These are phyloP conservation scores for Bubo scandiacus DNA, from an alignment of 2,113 vertebrate genomes.

Conservation along the genomic window DNA sequence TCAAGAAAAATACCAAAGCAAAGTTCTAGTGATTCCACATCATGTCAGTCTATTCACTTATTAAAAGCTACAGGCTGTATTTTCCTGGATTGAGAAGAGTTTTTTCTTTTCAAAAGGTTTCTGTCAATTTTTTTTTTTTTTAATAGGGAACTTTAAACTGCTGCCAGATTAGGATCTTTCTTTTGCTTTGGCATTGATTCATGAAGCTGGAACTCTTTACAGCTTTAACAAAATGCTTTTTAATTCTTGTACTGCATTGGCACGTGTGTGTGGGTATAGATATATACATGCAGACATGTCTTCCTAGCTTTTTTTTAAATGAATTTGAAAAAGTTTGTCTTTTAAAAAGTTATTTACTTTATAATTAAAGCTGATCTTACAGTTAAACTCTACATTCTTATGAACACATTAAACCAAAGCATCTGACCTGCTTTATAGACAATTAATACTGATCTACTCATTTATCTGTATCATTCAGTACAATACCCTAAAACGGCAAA, in stretches of 20 bases:
- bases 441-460: neutral
- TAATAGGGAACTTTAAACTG: neutral
- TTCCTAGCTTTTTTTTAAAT: neutral
- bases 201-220: neutral
- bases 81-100: neutral
- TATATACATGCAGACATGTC: neutral
- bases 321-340: neutral
- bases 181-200: neutral
- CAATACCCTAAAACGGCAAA: neutral
- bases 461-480: neutral
- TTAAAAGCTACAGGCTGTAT: neutral
- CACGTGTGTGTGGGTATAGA: neutral
- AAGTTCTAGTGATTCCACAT: neutral
- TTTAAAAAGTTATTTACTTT: neutral
- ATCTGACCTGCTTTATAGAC: neutral
- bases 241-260: rapidly evolving
- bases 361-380: neutral
- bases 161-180: neutral
- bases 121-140: neutral
- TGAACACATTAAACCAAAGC: neutral
- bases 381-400: neutral
- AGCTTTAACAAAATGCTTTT: neutral
- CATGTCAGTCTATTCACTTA: neutral
- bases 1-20: neutral
- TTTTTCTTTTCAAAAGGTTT: neutral